Conservation (phyloP, 2,113 vertebrate genomes). For the Heloderma charlesbogerti region DNA sequence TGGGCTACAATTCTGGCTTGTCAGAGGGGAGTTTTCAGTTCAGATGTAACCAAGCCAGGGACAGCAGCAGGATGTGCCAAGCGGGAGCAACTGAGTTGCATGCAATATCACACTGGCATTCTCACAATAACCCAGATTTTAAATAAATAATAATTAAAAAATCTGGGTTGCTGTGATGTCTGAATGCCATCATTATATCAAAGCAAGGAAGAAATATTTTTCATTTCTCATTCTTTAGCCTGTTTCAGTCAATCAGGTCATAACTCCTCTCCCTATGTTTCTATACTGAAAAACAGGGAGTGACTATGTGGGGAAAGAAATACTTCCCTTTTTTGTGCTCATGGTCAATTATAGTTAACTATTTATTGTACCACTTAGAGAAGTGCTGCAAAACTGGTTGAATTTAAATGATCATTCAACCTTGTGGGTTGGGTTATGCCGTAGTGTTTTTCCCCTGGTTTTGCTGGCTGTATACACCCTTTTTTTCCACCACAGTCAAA, state of each 20-base stretch:
- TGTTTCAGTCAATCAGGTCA: background rate
- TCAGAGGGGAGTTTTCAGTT: too few species aligned
- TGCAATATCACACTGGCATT: too few species aligned
- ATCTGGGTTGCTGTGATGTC: too few species aligned
- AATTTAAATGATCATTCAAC: background rate
- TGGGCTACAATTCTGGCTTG: too few species aligned
- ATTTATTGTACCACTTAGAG: too few species aligned
- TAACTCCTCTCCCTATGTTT: background rate
- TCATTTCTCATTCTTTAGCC: background rate
- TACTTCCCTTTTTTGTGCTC: background rate
- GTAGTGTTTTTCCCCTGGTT: background rate
- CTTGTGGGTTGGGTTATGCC: background rate
- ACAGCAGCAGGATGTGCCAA: too few species aligned
- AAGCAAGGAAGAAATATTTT: background rate
- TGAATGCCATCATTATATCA: background rate
- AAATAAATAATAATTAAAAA: too few species aligned
- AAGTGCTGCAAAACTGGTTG: too few species aligned
- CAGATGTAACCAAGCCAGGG: too few species aligned
- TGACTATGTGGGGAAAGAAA: background rate
- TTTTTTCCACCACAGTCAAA: too few species aligned
- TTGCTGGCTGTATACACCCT: background rate
- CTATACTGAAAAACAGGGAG: background rate
- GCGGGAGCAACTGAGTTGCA: too few species aligned
- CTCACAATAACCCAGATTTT: too few species aligned
- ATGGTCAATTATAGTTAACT: background rate